Conservation (phyloP, 1,140 invertebrate species). For the Sipha flava region DNA sequence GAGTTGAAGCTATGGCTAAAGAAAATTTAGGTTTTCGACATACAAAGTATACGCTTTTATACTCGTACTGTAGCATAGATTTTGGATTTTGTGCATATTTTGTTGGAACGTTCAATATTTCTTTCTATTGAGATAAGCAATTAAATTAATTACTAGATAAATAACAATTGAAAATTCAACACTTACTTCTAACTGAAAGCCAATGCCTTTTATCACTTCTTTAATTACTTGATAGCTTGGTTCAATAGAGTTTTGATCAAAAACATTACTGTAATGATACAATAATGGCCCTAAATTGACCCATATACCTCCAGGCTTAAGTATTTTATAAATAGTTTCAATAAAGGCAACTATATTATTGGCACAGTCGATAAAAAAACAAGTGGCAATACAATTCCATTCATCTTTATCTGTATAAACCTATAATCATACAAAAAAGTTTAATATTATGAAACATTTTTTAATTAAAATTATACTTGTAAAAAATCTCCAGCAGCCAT, state of each 20-base stretch:
- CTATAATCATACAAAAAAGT: conserved; percentile 43
- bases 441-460: neutral
- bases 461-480: conserved; percentile 50
- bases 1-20: neutral
- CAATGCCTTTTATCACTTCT: conserved; percentile 72
- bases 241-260: conserved; percentile 85
- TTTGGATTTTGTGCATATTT: conserved; percentile 85
- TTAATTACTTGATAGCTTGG: conserved; percentile 80
- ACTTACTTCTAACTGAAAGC: conserved; percentile 76
- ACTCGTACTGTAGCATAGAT: conserved; percentile 89
- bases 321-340: conserved; percentile 84
- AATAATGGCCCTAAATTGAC: conserved; percentile 87
- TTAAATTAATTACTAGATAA: neutral
- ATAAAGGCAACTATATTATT: conserved; percentile 92
- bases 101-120: conserved; percentile 65
- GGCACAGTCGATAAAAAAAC: conserved; percentile 98
- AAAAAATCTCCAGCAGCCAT: conserved; percentile 94
- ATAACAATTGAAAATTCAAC: neutral
- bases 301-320: conserved; percentile 79
- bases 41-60: conserved; percentile 83
- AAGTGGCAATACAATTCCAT: conserved; percentile 91
- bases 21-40: conserved; percentile 58
- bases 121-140: conserved; percentile 55
- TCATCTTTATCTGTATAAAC: conserved; percentile 64
- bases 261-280: conserved; percentile 88